Percentiles rank a stretch among this genome's conserved stretches.
Conservation (phyloP, 2,113 vertebrate genomes). For the Calidris pygmaea region DNA sequence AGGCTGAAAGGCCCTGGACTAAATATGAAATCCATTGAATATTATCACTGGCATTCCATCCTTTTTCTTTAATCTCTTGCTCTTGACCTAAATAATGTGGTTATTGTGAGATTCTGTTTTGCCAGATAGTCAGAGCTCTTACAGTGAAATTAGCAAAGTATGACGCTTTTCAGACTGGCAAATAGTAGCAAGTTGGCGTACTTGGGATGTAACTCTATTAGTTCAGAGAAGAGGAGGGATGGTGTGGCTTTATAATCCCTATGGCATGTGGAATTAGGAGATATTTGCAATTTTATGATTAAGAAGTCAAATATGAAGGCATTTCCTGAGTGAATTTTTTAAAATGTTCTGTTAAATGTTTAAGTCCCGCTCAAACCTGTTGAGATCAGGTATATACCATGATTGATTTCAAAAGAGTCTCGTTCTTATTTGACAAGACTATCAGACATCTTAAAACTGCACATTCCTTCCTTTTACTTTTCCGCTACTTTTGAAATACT, state of each 20-base stretch:
- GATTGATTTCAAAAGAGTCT: not conserved
- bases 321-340: not conserved
- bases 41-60: slow-evolving; percentile 78
- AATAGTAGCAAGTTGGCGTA: not conserved
- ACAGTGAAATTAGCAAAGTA: slow-evolving; percentile 31
- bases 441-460: not conserved
- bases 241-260: not conserved
- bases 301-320: not conserved
- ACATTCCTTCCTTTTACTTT: not conserved
- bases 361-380: not conserved
- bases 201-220: not conserved
- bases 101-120: slow-evolving; percentile 43
- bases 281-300: not conserved
- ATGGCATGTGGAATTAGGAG: not conserved
- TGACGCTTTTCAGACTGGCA: not conserved
- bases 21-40: slow-evolving; percentile 63
- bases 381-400: not conserved
- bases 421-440: not conserved
- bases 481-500: not conserved
- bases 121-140: slow-evolving; percentile 32
- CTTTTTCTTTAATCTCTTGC: slow-evolving; percentile 74
- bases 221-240: not conserved
- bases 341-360: not conserved
- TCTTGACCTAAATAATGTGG: slow-evolving; percentile 68
- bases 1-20: slow-evolving; percentile 62